phyloP scores from a whole-genome alignment of 2,888 invertebrate genomes.

The Eudemis profundana region DNA sequence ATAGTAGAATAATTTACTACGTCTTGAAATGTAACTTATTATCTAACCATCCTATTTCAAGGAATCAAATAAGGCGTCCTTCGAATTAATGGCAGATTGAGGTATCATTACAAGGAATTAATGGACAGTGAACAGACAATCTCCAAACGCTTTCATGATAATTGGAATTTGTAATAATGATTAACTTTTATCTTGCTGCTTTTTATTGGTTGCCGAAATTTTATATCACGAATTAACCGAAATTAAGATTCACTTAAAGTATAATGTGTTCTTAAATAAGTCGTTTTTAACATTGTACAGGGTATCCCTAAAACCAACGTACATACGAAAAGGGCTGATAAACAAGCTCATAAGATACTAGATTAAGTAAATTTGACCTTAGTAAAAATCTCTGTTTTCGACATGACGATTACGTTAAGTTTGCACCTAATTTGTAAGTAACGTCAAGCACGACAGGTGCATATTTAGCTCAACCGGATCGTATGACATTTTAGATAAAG shows the following conservation, averaged over 20 bases:
- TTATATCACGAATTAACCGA: conserved; percentile 10
- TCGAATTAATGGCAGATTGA: conserved; percentile 5
- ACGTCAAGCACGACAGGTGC: too few relatives aligned
- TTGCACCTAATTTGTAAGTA: too few relatives aligned
- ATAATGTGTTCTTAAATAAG: not conserved
- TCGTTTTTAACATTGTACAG: too few relatives aligned
- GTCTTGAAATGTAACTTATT: not conserved
- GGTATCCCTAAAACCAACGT: too few relatives aligned
- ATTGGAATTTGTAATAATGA: conserved; percentile 48
- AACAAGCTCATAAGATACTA: too few relatives aligned
- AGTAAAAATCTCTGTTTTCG: too few relatives aligned
- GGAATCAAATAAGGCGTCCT: not conserved
- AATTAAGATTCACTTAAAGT: not conserved
- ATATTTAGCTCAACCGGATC: too few relatives aligned
- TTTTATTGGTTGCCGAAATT: conserved; percentile 19
- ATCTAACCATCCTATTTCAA: not conserved
- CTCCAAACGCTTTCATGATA: conserved; percentile 46
- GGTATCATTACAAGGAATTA: conserved; percentile 9
- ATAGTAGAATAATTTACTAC: not conserved
- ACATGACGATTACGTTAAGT: too few relatives aligned
- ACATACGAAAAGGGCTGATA: too few relatives aligned
- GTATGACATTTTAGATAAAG: too few relatives aligned
- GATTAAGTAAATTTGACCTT: too few relatives aligned
- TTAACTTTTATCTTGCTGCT: conserved; percentile 38
- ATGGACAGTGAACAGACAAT: not conserved